These are phyloP conservation scores for Cyclargus thomasi DNA, from an alignment of 1,140 invertebrate genomes.

Conservation along the genomic window DNA sequence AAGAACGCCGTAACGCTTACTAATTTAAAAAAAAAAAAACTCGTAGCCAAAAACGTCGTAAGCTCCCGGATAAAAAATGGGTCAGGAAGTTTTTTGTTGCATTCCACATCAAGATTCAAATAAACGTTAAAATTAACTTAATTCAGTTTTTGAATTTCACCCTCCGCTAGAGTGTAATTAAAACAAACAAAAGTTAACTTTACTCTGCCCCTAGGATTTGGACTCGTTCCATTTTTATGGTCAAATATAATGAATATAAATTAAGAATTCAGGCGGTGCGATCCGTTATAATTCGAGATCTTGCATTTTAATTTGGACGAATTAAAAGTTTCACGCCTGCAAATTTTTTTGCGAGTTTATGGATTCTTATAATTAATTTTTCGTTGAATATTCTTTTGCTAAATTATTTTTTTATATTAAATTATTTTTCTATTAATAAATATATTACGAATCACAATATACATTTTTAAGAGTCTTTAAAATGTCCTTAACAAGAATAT, in stretches of 20 bases:
- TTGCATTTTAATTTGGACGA: slow-evolving; percentile 18
- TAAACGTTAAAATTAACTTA: slow-evolving; percentile 48
- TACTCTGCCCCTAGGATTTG: slow-evolving; percentile 49
- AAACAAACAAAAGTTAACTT: slow-evolving; percentile 66
- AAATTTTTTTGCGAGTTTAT: neutral
- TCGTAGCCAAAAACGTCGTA: neutral
- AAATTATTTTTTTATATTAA: neutral
- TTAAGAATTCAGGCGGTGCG: slow-evolving; percentile 17
- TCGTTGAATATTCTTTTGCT: neutral
- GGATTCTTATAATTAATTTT: neutral
- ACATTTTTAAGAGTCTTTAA: too few relatives aligned
- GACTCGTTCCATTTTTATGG: slow-evolving; percentile 38
- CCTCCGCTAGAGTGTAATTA: slow-evolving; percentile 54
- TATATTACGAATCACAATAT: too few relatives aligned
- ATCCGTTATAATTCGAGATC: slow-evolving; percentile 9
- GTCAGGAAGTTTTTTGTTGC: slow-evolving; percentile 20
- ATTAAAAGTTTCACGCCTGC: neutral
- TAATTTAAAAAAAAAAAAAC: neutral
- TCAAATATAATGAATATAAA: slow-evolving; percentile 31
- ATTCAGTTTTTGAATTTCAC: slow-evolving; percentile 62
- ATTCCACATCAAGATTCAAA: slow-evolving; percentile 35
- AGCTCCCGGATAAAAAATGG: slow-evolving; percentile 12
- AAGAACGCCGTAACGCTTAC: neutral
- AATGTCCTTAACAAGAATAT: too few relatives aligned
- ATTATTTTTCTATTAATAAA: neutral